A percentile compares a stretch with the other conserved stretches of the same genome.
Conservation (phyloP, 2,797 vertebrate species). For the Artibeus jamaicensis region DNA sequence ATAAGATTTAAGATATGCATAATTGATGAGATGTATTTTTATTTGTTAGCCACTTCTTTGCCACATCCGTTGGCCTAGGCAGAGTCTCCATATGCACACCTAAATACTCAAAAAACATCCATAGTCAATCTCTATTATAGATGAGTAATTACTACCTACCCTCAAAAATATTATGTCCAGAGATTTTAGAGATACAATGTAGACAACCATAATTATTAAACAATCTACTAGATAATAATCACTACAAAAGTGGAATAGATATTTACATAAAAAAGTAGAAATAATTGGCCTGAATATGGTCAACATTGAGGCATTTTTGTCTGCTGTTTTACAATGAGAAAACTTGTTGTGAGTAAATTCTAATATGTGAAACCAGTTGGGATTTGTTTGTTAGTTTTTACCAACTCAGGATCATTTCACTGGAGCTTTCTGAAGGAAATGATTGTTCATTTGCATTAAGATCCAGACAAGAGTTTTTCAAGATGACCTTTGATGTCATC, state of each 20-base stretch:
- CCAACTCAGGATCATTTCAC: neutral
- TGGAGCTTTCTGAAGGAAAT: neutral
- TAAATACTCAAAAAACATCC: neutral
- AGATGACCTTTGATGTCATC: neutral
- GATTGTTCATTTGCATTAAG: conserved; percentile 40
- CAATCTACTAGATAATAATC: neutral
- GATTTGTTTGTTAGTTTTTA: neutral
- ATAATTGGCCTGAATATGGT: neutral
- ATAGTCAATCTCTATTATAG: neutral
- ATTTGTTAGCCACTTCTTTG: neutral
- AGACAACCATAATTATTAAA: neutral
- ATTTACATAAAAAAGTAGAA: neutral
- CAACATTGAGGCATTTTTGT: neutral
- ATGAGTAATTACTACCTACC: neutral
- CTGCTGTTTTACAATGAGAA: neutral
- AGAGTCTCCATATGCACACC: neutral
- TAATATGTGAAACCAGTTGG: neutral
- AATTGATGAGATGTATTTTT: fast-evolving
- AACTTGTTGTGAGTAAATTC: neutral
- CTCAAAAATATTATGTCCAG: neutral
- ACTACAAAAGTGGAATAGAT: neutral
- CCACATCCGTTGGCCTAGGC: fast-evolving
- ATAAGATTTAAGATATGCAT: too few species aligned
- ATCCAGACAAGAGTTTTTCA: neutral
- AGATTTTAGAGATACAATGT: neutral